phyloP scores from a whole-genome alignment of 2,797 vertebrate genomes.

The Macrochelys suwanniensis region DNA sequence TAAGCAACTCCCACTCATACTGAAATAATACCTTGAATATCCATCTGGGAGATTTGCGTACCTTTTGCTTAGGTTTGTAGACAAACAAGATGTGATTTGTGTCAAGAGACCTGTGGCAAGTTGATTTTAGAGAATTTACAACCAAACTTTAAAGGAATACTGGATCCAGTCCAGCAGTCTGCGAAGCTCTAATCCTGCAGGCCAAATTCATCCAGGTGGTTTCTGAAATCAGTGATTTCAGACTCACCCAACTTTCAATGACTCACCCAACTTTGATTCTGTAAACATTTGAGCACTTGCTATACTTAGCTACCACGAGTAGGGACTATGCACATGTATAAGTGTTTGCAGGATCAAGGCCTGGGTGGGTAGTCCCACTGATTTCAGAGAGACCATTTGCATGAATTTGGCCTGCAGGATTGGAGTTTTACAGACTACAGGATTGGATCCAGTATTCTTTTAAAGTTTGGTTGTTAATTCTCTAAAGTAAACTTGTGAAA shows the following conservation, averaged over 20 bases:
- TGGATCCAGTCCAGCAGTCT: background rate
- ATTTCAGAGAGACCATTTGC: background rate
- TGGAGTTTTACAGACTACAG: background rate
- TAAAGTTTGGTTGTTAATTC: background rate
- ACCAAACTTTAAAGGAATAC: background rate
- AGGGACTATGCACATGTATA: accelerated
- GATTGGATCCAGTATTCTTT: background rate
- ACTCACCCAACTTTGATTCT: background rate
- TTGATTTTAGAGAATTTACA: background rate
- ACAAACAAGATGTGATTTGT: background rate
- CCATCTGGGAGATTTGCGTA: background rate
- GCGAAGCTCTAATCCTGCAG: background rate
- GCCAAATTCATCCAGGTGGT: background rate
- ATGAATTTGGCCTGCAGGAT: background rate
- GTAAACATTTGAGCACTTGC: background rate
- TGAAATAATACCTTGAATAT: background rate
- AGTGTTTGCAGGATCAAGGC: background rate
- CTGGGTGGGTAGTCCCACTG: background rate
- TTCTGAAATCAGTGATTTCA: background rate
- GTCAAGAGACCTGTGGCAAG: background rate
- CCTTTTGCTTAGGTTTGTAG: background rate
- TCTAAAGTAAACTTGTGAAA: background rate
- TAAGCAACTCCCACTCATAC: background rate
- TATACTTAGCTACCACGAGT: background rate
- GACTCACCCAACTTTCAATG: background rate